Conservation (phyloP, 37 sponge, comb jelly and placozoan genomes). For the Petrosia ficiformis region DNA sequence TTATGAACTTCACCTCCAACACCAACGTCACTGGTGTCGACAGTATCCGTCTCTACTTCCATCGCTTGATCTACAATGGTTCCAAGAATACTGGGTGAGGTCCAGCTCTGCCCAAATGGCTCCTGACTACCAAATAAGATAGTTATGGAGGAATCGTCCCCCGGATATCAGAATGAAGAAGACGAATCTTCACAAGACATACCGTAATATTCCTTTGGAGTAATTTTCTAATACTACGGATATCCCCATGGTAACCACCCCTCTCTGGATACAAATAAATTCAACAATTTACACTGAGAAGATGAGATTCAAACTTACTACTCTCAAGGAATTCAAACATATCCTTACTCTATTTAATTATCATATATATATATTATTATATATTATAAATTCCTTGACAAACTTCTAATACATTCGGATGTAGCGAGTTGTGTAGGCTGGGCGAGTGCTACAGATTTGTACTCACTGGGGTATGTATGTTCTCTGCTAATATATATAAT, state of each 20-base stretch:
- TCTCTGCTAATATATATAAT: not conserved
- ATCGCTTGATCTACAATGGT: no score
- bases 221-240: no score
- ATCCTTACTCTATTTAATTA: constrained; percentile 24
- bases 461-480: constrained; percentile 73
- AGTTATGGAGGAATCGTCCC: no score
- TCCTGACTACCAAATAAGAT: no score
- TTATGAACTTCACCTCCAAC: no score
- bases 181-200: not conserved
- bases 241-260: no score
- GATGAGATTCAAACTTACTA: constrained; percentile 60
- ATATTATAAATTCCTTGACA: not conserved
- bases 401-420: constrained; percentile 79
- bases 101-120: no score
- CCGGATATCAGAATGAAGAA: no score
- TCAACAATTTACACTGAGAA: not conserved
- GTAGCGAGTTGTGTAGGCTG: constrained; percentile 88
- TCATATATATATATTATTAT: not conserved
- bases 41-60: no score
- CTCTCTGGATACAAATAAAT: no score
- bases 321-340: constrained; percentile 57
- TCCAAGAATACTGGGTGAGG: no score
- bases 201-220: not conserved
- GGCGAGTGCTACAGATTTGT: constrained; percentile 73
- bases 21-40: no score